A percentile compares a stretch with the other conserved stretches of the same genome.
phyloP scores from a whole-genome alignment of 2,113 vertebrate genomes.

The Prunella himalayana region DNA sequence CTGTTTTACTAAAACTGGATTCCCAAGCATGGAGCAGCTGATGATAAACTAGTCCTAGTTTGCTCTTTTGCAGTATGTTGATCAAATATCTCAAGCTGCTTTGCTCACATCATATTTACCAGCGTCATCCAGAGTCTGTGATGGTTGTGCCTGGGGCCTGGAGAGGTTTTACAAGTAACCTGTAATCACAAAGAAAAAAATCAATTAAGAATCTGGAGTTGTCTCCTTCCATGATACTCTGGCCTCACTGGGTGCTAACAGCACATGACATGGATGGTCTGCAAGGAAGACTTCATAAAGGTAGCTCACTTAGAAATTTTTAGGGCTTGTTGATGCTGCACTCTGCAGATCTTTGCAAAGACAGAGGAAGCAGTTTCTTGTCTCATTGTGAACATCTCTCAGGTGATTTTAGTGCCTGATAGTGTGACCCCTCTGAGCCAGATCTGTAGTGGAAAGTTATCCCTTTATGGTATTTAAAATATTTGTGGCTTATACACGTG shows the following conservation, averaged over 20 bases:
- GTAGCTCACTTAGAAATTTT: not conserved
- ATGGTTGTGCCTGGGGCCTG: not conserved
- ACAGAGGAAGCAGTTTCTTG: not conserved
- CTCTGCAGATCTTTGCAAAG: not conserved
- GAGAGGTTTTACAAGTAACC: not conserved
- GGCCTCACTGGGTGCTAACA: not conserved
- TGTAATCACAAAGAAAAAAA: not conserved
- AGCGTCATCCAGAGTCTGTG: not conserved
- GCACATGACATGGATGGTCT: rapidly evolving
- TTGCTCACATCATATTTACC: not conserved
- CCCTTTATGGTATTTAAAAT: not conserved
- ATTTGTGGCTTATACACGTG: not conserved
- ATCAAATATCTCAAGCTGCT: not conserved
- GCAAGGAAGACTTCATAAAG: not conserved
- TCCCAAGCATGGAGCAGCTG: not conserved
- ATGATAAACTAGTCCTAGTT: not conserved
- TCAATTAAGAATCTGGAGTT: not conserved
- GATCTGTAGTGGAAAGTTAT: not conserved
- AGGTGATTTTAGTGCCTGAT: not conserved
- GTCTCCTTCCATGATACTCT: not conserved
- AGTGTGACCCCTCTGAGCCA: not conserved
- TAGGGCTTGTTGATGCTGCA: not conserved
- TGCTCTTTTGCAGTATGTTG: not conserved
- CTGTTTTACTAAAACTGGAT: not conserved
- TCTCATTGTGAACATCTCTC: not conserved